These are phyloP conservation scores for Atta texana DNA, from an alignment of 1,140 invertebrate genomes.

Conservation along the genomic window DNA sequence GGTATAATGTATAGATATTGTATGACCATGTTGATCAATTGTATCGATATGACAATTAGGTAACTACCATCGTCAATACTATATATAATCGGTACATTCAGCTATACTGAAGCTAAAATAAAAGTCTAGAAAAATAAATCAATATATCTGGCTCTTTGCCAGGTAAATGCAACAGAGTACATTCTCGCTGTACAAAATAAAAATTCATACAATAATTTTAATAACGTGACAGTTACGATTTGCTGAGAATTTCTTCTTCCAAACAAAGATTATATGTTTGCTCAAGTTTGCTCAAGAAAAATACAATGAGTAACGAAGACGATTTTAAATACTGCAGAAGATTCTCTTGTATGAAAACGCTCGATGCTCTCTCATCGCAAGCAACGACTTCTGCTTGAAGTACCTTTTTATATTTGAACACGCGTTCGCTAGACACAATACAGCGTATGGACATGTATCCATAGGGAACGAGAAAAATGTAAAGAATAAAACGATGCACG, in stretches of 20 bases:
- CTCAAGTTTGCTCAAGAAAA: background rate
- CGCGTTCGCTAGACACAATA: background rate
- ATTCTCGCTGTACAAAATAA: background rate
- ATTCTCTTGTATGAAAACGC: slow-evolving; percentile 7
- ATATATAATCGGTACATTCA: background rate
- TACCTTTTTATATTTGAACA: slow-evolving; percentile 40
- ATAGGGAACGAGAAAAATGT: background rate
- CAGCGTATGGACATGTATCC: background rate
- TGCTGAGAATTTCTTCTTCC: background rate
- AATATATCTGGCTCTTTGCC: background rate
- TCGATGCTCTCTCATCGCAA: background rate
- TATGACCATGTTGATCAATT: background rate
- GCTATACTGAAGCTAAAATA: background rate
- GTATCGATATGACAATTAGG: slow-evolving; percentile 30
- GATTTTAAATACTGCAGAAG: slow-evolving; percentile 28
- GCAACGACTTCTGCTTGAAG: background rate
- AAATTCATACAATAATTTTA: background rate
- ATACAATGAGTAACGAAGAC: background rate
- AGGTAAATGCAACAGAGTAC: background rate
- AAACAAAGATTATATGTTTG: slow-evolving; percentile 1
- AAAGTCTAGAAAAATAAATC: background rate
- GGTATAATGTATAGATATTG: background rate
- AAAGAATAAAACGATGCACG: slow-evolving; percentile 10
- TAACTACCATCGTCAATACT: background rate
- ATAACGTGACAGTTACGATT: background rate